Base-by-base conservation (phyloP, 2,113 vertebrate species). In the Amphilophus citrinellus region DNA sequence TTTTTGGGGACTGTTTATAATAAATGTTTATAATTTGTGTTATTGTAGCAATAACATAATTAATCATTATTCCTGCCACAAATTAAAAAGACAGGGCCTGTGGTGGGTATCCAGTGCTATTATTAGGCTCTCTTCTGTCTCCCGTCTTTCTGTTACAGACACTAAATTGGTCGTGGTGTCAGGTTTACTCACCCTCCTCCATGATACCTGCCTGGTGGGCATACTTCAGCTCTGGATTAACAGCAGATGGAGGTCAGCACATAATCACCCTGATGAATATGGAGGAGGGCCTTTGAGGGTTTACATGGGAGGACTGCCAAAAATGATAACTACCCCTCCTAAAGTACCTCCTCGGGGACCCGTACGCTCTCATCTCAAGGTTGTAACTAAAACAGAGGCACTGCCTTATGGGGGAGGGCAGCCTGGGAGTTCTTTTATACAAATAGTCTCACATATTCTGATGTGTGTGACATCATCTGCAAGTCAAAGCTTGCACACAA, bases 191-290 rank as follows among this genome's bases (percentile, higher is more conserved):
- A 11, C 80, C 76, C 57, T 84, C 75, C 80, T 79, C 76, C 68
- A 13, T 71, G 82, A 61, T 30, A 79, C 56, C 77, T 76, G 91
- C 85, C 86, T 81, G 84, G 15, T 83, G 84, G 91, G 66, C 85
- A 77, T 76, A 80, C 82, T 81, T 89, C 90, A 78, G 63, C 76
- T 77, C 77, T 56, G 90, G 89, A 90, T 91, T 88, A 92, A 76
- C 63, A 53, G 87, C 85, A 79, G 84, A 60, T 80, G 30, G 87
- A 84, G 91, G 92, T 91, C 91, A 89, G 80, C 85, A 80, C 83
- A 90, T 93, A 93, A 92, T 92, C 92, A 92, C 77, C 18, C 50
- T 73, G 87, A 94, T 95, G 92, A 94, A 95, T 94, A 94, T 93
- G 89, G 88, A 94, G 82, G 77, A 87, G 80, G 76, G 78, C 86